A percentile compares a stretch with the other conserved stretches of the same genome.
phyloP scores from a whole-genome alignment of 2,113 vertebrate genomes.

The Macaca mulatta region DNA sequence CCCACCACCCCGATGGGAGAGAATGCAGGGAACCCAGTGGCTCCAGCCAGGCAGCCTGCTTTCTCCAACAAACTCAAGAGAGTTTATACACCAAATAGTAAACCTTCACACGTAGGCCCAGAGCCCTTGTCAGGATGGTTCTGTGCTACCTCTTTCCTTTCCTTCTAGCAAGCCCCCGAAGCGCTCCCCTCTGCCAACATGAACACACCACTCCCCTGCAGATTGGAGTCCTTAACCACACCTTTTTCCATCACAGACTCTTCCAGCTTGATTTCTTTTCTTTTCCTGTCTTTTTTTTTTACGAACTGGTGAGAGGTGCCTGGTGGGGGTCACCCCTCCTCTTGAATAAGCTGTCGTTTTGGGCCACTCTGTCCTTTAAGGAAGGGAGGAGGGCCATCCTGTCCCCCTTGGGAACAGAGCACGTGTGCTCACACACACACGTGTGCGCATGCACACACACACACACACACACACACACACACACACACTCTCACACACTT shows the following conservation, averaged over 20 bases:
- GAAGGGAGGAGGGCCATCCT: neutral
- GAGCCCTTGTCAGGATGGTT: conserved; percentile 40
- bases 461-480: neutral
- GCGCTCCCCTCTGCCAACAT: neutral
- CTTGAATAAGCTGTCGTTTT: conserved; percentile 67
- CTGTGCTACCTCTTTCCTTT: conserved; percentile 66
- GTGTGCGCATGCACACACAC: neutral
- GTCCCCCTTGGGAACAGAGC: neutral
- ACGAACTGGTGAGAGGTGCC: conserved; percentile 77
- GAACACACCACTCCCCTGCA: conserved; percentile 30
- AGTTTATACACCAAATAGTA: conserved; percentile 64
- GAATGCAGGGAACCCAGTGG: neutral
- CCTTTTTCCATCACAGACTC: conserved; percentile 72
- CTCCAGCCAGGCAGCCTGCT: neutral
- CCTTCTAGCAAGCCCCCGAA: conserved; percentile 72
- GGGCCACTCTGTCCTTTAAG: conserved; percentile 56
- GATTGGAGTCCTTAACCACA: conserved; percentile 58
- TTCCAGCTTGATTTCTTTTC: conserved; percentile 52
- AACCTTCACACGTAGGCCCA: conserved; percentile 83
- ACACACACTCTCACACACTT: neutral
- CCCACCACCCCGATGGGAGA: neutral
- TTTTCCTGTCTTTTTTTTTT: conserved; percentile 54
- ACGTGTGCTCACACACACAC: too few species aligned
- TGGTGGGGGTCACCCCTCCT: conserved; percentile 57
- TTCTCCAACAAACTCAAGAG: neutral